Evolutionary conservation across 2,113 vertebrate species (phyloP).

Genomic region (Strix uralensis): DNA sequence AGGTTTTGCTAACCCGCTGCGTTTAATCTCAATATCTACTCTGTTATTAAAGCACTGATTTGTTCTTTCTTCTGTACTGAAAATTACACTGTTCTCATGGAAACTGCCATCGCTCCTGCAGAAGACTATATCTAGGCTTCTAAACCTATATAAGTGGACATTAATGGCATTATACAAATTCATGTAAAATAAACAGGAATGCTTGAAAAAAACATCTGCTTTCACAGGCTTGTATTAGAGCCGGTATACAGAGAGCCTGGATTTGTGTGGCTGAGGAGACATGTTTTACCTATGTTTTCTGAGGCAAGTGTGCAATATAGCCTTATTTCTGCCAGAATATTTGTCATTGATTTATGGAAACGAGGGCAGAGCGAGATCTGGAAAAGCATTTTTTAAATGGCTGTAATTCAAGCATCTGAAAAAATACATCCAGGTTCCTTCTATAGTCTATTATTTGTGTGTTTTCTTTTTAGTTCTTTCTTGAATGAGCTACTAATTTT

Average conservation of each 20-base stretch:
- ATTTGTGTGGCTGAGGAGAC: background rate
- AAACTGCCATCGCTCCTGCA: background rate
- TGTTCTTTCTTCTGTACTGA: background rate
- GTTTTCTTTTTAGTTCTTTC: background rate
- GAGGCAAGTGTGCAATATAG: background rate
- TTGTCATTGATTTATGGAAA: background rate
- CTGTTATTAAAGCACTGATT: background rate
- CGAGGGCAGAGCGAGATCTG: background rate
- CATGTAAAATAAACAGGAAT: background rate
- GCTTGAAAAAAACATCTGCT: background rate
- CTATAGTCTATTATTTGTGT: background rate
- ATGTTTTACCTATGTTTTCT: background rate
- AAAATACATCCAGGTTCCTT: background rate
- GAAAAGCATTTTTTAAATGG: background rate
- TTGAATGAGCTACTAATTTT: background rate
- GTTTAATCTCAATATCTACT: background rate
- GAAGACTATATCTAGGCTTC: background rate
- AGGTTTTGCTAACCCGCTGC: background rate
- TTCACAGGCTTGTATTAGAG: background rate
- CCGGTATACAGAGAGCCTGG: background rate
- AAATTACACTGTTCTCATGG: background rate
- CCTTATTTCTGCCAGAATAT: background rate
- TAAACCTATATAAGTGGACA: background rate
- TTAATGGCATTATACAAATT: background rate
- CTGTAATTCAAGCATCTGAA: background rate